phyloP scores from a whole-genome alignment of 2,113 vertebrate genomes.

The Rissa tridactyla region DNA sequence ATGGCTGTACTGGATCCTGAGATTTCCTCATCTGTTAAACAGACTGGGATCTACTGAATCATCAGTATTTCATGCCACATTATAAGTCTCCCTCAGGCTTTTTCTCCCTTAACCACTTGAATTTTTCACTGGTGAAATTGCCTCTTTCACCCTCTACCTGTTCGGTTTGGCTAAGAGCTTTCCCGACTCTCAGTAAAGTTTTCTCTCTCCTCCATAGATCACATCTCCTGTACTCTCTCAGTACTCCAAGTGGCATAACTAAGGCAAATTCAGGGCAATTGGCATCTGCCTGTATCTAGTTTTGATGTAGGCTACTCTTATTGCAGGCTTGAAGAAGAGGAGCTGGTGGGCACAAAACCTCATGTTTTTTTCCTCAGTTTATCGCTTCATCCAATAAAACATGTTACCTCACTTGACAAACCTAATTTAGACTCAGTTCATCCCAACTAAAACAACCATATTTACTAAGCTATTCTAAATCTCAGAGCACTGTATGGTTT shows the following conservation, averaged over 20 bases:
- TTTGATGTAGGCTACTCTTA: not conserved
- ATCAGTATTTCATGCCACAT: not conserved
- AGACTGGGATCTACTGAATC: not conserved
- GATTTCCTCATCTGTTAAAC: not conserved
- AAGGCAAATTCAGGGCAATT: not conserved
- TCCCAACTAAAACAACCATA: not conserved
- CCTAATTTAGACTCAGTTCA: not conserved
- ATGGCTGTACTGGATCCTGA: not conserved
- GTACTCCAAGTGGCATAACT: not conserved
- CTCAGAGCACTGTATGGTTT: not conserved
- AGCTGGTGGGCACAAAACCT: not conserved
- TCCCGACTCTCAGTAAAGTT: not conserved
- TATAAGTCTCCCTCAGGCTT: not conserved
- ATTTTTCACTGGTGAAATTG: not conserved
- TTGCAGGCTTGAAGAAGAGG: not conserved
- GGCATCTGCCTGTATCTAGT: not conserved
- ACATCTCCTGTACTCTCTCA: not conserved
- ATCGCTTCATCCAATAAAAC: not conserved
- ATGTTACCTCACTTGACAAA: not conserved
- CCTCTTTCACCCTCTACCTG: not conserved
- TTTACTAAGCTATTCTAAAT: not conserved
- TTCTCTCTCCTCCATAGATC: not conserved
- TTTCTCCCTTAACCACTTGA: not conserved
- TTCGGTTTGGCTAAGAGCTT: not conserved
- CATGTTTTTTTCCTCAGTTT: not conserved